Evolutionary conservation across 2,888 invertebrate genomes (phyloP), one percentile per base, ranked within the genome.

Genomic region (Mimumesa dahlbomi): DNA sequence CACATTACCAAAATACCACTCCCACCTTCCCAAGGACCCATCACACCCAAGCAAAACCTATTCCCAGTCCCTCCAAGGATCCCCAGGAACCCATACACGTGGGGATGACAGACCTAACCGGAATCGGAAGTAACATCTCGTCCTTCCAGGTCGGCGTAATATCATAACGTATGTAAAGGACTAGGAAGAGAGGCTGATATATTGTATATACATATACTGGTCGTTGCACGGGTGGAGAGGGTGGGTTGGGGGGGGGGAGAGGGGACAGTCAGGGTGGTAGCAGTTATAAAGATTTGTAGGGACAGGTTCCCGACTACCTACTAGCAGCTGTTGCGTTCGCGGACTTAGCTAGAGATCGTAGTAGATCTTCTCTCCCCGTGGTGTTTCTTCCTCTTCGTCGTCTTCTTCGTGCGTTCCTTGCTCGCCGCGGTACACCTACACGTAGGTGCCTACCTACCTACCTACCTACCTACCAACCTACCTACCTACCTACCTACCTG

Each of bases 201-300:
- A 22, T n/a, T 45, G 22, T 19, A 21, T n/a, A 68, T 68, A 69
- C 29, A 25, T 22, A 11, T 49, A 7, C 21, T 7, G 34, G 25
- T 25, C 54, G 68, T 69, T 56, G 40, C 69, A 50, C 49, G 34
- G n/a, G 43, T 22, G 22, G 9, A 6, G 31, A n/a, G 16, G 21
- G 19, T 7, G 13, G 7, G 22, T 7, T 11, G n/a, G 34, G 6
- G 22, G 21, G 25, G 22, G 16, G n/a, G 29, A 25, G 22, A n/a
- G 50, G 31, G 43, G 43, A 38, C 45, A 46, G 54, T 5, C 62
- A 38, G 54, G 71, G 66, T 73, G 42, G 73, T 72, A 83, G 79
- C 76, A 61, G 77, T 83, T 79, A 74, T 71, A 75, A 82, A 84
- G 85, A 85, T 85, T 85, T 85, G 85, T 85, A 82, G 84, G 84